Base-by-base conservation (phyloP, 2,113 vertebrate genomes). In the Columba janthina region DNA sequence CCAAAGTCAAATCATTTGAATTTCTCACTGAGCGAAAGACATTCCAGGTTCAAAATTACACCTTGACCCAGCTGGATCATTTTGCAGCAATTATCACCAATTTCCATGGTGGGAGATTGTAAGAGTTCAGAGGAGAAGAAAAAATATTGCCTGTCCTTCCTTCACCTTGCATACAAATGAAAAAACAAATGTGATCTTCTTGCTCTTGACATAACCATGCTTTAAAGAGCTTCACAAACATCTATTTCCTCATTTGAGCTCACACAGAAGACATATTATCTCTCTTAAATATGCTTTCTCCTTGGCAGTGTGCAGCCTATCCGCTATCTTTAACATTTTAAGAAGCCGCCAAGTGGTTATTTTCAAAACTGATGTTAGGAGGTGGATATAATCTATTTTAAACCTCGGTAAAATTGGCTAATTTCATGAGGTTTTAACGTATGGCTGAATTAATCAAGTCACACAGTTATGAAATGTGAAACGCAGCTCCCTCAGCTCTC, bases 161-260 rank as follows among this genome's bases (percentile, higher is more conserved):
- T 65, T 95, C 74, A 88, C 91, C 91, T 96, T 93, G 89, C 78
- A 85, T 51, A 89, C 71, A 91, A 95, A 94, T 73, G 66, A 87
- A 89, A 46, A 94, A 91, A 61, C 73, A 95, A 93, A 94, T 53
- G 64, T 36, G 66, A 75, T 91, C 78, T 65, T 85, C 74, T 93
- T 83, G 75, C 64, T 96, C 64, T 91, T 90, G 88, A 95, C 71
- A 93, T 70, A 96, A 89, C 58, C 66, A 72, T 76, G 78, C 71
- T 96, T 94, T 94, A 90, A 94, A 89, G 89, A 85, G 74, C 88
- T 94, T 72, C 38, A 77, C 81, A 94, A 96, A 69, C 75, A 93
- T 56, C 90, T 71, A 77, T 88, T 86, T 83, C 64, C 78, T 82
- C 93, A 80, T 96, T 83, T 82, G 58, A 91, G 71, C 78, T 96